These are phyloP conservation scores for Acanthosepion lycidas DNA, from an alignment of 2,888 invertebrate genomes.

Conservation along the genomic window DNA sequence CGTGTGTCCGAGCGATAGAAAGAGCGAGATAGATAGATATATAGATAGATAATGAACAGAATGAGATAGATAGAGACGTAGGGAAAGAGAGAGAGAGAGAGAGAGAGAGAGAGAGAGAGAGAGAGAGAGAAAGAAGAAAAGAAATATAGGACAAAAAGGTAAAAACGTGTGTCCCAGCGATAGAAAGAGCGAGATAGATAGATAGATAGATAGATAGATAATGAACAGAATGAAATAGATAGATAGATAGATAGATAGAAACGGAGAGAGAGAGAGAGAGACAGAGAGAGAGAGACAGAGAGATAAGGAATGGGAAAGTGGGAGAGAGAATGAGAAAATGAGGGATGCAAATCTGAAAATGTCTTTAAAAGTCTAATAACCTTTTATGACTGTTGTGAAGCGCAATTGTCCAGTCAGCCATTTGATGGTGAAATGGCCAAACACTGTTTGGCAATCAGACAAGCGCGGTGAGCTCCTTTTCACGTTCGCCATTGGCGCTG, in stretches of 20 bases:
- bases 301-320: not conserved
- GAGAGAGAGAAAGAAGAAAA: too few species aligned
- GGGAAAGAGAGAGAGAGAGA: too few species aligned
- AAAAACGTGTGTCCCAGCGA: too few species aligned
- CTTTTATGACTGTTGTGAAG: not conserved
- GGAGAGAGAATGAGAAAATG: not conserved
- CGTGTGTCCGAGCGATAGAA: too few species aligned
- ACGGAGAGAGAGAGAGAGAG: not conserved
- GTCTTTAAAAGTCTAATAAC: not conserved
- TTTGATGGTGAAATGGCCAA: constrained; percentile 33
- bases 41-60: too few species aligned
- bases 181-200: too few species aligned
- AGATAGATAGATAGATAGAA: not conserved
- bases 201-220: not conserved
- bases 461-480: not conserved
- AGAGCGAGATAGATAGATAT: too few species aligned
- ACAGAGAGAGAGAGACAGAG: not conserved
- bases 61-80: too few species aligned
- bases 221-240: too few species aligned
- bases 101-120: too few species aligned
- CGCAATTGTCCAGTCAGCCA: not conserved
- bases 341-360: not conserved
- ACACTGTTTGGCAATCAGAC: not conserved
- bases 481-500: constrained; percentile 11
- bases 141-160: too few species aligned